Percentiles rank a stretch among this genome's conserved stretches.
These are phyloP conservation scores for Halictus rubicundus DNA, from an alignment of 1,140 invertebrate species.

Conservation along the genomic window DNA sequence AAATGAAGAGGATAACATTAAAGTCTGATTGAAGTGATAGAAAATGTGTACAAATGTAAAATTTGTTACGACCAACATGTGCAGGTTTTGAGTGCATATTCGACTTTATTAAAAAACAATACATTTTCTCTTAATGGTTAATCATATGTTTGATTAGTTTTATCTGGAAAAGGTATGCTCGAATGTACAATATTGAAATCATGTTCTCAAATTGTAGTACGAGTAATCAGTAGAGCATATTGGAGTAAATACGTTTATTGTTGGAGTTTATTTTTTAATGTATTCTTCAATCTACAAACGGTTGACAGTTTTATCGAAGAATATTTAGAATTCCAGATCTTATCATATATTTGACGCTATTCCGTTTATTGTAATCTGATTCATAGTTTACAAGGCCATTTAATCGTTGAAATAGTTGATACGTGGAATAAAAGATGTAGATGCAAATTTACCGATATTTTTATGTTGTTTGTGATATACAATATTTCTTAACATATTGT, in stretches of 20 bases:
- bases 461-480: background rate
- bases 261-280: background rate
- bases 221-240: background rate
- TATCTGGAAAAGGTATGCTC: background rate
- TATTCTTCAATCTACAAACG: background rate
- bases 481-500: background rate
- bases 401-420: background rate
- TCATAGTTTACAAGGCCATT: background rate
- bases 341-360: background rate
- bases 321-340: background rate
- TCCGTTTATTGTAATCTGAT: background rate
- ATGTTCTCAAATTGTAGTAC: background rate
- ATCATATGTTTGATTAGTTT: background rate
- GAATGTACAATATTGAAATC: background rate
- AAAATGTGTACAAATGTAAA: background rate
- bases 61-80: background rate
- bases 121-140: no score
- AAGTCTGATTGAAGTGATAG: background rate
- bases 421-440: no score
- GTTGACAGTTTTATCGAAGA: background rate
- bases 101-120: no score
- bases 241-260: background rate
- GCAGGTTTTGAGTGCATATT: background rate
- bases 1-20: background rate
- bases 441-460: background rate